phyloP scores from a whole-genome alignment of 1,140 invertebrate species.

The Pectinophora gossypiella region DNA sequence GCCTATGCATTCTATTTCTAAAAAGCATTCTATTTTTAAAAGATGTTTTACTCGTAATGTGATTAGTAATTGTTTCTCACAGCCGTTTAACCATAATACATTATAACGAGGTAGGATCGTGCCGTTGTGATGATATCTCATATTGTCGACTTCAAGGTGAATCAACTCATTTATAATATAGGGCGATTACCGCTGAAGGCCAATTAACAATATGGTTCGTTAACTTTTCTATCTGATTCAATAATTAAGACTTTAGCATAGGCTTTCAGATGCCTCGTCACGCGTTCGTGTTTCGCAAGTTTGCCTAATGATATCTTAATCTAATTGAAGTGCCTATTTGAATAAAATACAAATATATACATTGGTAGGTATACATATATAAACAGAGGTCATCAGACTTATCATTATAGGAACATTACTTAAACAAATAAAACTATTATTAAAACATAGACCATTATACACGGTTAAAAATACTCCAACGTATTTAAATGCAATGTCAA shows the following conservation, averaged over 20 bases:
- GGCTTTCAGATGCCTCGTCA: not conserved
- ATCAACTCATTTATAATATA: not conserved
- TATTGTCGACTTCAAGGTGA: conserved; percentile 1
- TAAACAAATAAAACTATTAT: not conserved
- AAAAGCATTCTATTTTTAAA: too few relatives aligned
- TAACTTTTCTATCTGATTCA: not conserved
- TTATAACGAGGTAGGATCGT: not conserved
- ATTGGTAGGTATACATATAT: too few relatives aligned
- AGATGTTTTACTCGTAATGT: not conserved
- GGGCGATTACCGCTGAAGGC: not conserved
- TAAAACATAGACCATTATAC: not conserved
- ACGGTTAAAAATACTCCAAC: not conserved
- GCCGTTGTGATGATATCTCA: not conserved
- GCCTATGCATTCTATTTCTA: too few relatives aligned
- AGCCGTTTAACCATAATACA: not conserved
- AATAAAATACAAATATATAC: too few relatives aligned
- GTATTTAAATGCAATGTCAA: not conserved
- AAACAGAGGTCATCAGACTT: not conserved
- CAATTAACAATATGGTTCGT: not conserved
- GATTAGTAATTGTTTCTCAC: not conserved
- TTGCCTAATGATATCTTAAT: not conserved
- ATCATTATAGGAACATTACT: not conserved
- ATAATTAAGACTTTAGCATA: not conserved
- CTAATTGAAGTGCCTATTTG: too few relatives aligned
- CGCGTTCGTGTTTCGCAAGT: not conserved